phyloP scores from a whole-genome alignment of 2,888 invertebrate species.

The Tachina grossa region DNA sequence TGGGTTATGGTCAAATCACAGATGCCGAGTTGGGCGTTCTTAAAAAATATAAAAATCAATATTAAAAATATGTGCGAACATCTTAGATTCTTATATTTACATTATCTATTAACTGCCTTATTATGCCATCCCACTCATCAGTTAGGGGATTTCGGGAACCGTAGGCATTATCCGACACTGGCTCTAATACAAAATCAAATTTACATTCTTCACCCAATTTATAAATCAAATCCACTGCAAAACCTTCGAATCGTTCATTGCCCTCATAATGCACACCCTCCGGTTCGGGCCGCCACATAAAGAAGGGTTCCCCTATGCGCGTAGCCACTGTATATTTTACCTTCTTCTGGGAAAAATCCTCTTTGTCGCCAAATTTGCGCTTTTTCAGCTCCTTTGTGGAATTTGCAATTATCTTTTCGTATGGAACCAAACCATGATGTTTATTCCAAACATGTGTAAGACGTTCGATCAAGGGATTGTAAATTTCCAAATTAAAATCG shows the following conservation, averaged over 20 bases:
- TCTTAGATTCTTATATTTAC: constrained; percentile 83
- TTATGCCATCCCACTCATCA: constrained; percentile 91
- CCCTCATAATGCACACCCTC: constrained; percentile 84
- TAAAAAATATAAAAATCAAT: constrained; percentile 66
- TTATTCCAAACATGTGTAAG: constrained; percentile 82
- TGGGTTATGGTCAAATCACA: constrained; percentile 99
- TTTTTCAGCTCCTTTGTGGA: constrained; percentile 78
- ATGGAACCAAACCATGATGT: constrained; percentile 75
- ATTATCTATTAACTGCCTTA: constrained; percentile 89
- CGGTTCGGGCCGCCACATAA: constrained; percentile 83
- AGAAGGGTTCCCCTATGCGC: constrained; percentile 89
- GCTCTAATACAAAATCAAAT: constrained; percentile 88
- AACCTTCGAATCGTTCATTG: constrained; percentile 93
- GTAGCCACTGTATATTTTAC: constrained; percentile 88
- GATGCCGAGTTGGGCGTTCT: constrained; percentile 97
- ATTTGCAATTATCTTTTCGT: constrained; percentile 75
- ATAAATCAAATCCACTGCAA: constrained; percentile 94
- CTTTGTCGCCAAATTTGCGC: constrained; percentile 78
- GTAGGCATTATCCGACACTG: constrained; percentile 88
- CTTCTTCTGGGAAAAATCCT: constrained; percentile 84
- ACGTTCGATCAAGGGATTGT: constrained; percentile 80
- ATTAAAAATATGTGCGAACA: neutral
- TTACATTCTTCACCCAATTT: constrained; percentile 88
- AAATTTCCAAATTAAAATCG: constrained; percentile 84
- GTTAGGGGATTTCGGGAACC: constrained; percentile 87